phyloP scores from a whole-genome alignment of 2,797 vertebrate genomes.

The Lacerta agilis region DNA sequence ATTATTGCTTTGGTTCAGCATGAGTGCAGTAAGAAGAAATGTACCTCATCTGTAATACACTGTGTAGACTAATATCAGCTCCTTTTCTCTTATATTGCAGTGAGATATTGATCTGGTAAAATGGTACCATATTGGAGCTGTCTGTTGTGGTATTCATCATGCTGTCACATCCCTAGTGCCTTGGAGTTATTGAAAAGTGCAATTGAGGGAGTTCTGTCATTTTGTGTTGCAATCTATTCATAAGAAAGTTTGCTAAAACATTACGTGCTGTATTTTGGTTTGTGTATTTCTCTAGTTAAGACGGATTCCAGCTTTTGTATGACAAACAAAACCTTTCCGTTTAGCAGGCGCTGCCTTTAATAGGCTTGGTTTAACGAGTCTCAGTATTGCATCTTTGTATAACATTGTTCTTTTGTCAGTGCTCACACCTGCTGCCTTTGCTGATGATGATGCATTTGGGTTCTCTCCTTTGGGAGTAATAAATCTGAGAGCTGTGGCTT shows the following conservation, averaged over 20 bases:
- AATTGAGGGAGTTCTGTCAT: conserved; percentile 97
- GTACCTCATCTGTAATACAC: conserved; percentile 99
- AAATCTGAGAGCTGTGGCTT: conserved; percentile 71
- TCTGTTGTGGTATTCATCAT: conserved; percentile 99
- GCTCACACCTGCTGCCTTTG: conserved; percentile 71
- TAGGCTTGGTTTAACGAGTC: conserved; percentile 58
- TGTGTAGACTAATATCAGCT: conserved; percentile 99
- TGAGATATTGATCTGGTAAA: conserved; percentile 99
- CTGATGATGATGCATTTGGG: conserved; percentile 63
- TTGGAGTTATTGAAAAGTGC: conserved; percentile 98
- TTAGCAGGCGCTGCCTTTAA: conserved; percentile 44
- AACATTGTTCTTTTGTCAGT: conserved; percentile 64
- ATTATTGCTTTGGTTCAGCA: conserved; percentile 94
- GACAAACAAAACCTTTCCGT: conserved; percentile 46
- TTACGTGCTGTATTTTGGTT: conserved; percentile 67
- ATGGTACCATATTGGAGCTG: conserved; percentile 99
- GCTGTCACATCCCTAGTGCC: conserved; percentile 95
- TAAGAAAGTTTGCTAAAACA: conserved; percentile 88
- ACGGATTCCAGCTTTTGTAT: conserved; percentile 38
- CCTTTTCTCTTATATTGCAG: conserved; percentile 99
- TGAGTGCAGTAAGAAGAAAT: conserved; percentile 96
- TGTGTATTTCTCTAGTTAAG: conserved; percentile 57
- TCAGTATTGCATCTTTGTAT: conserved; percentile 41
- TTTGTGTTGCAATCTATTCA: conserved; percentile 96
- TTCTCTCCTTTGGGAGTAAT: conserved; percentile 70